phyloP scores from a whole-genome alignment of 2,113 vertebrate species.

The Canis aureus region DNA sequence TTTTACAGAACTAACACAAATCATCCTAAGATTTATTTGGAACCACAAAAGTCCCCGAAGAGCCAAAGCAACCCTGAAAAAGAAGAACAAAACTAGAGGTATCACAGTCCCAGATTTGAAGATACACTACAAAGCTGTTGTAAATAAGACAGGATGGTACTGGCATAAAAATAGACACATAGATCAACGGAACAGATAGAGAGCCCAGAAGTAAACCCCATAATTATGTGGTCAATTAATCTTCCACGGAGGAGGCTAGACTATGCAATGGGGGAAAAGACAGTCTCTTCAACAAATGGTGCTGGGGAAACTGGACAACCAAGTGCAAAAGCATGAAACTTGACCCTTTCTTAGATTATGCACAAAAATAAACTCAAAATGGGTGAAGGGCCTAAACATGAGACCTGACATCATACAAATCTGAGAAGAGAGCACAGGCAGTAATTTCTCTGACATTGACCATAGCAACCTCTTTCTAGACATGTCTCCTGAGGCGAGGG shows the following conservation, averaged over 20 bases:
- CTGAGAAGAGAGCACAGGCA: neutral
- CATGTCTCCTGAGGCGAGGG: neutral
- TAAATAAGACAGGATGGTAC: neutral
- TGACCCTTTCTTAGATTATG: neutral
- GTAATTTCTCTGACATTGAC: neutral
- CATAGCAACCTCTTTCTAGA: neutral
- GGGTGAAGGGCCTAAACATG: neutral
- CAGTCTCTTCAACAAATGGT: neutral
- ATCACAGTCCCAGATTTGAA: neutral
- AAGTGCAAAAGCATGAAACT: neutral
- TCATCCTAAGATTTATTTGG: neutral
- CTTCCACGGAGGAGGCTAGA: neutral
- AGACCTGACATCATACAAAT: neutral
- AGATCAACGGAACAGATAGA: neutral
- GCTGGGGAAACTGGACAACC: neutral
- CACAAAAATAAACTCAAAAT: neutral
- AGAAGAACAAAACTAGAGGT: neutral
- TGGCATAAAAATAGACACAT: neutral
- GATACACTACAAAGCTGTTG: neutral
- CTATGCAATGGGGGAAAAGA: neutral
- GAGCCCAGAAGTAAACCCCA: neutral
- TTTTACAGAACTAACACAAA: neutral
- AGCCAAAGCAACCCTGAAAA: neutral
- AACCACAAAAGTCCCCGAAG: neutral
- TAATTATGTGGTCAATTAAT: neutral